These are phyloP conservation scores for Lagopus muta DNA, from an alignment of 2,113 vertebrate species.

Conservation along the genomic window DNA sequence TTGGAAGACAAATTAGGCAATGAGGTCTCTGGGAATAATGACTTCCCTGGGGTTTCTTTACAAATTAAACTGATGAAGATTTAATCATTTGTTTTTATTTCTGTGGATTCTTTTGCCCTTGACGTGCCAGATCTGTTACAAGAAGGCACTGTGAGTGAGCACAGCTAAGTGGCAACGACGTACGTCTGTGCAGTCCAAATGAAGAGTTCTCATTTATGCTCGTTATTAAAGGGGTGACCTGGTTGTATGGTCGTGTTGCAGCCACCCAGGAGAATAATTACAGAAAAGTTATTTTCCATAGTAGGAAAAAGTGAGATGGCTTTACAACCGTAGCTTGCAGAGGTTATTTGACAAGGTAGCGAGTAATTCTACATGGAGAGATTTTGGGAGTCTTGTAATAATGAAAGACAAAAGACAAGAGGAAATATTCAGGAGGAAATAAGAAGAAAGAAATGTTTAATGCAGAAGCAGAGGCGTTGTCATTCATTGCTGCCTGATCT, in stretches of 20 bases:
- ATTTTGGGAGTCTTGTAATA: background rate
- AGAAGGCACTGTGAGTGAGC: conserved; percentile 10
- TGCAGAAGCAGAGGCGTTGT: background rate
- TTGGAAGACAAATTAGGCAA: conserved; percentile 68
- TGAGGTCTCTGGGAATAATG: conserved; percentile 61
- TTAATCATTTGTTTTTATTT: conserved; percentile 37
- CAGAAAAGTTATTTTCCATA: background rate
- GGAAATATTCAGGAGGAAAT: background rate
- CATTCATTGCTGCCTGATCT: background rate
- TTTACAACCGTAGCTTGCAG: background rate
- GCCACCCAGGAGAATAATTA: background rate
- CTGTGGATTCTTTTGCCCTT: conserved; percentile 58
- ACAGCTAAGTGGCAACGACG: conserved; percentile 2
- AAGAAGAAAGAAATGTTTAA: background rate
- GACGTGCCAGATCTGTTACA: conserved; percentile 26
- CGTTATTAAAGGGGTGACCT: background rate
- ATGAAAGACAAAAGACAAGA: background rate
- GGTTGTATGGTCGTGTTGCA: background rate
- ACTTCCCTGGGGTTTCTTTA: conserved; percentile 62
- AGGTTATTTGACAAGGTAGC: background rate
- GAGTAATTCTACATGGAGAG: conserved; percentile 14
- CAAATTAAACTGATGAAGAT: conserved; percentile 71
- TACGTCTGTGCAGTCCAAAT: conserved; percentile 47
- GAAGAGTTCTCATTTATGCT: conserved; percentile 45
- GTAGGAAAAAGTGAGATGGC: background rate